Percentiles rank a stretch among this genome's conserved stretches.
These are phyloP conservation scores for Choreutis nemorana DNA, from an alignment of 2,888 invertebrate genomes.

Conservation along the genomic window DNA sequence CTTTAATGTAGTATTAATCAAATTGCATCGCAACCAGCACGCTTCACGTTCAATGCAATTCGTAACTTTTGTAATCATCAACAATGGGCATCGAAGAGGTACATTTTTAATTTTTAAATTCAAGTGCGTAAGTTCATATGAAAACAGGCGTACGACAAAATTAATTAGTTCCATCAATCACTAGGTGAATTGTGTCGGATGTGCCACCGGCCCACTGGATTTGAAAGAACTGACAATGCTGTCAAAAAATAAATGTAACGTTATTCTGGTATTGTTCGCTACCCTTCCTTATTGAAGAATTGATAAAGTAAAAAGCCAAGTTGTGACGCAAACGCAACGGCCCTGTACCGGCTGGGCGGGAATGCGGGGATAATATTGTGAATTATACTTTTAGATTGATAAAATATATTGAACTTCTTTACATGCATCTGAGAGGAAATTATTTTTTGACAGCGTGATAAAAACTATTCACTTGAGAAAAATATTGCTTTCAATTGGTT, in stretches of 20 bases:
- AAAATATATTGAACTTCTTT: too few relatives aligned
- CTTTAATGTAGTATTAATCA: too few relatives aligned
- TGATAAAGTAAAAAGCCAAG: slow-evolving; percentile 19
- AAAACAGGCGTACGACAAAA: slow-evolving; percentile 45
- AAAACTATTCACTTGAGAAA: too few relatives aligned
- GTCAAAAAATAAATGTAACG: slow-evolving; percentile 47
- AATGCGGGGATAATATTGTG: slow-evolving; percentile 49
- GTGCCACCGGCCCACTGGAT: slow-evolving; percentile 41
- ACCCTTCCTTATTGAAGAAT: slow-evolving; percentile 30
- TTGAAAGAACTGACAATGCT: slow-evolving; percentile 28
- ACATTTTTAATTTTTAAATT: slow-evolving; percentile 41
- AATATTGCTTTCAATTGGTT: too few relatives aligned
- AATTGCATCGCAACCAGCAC: too few relatives aligned
- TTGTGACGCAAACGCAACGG: slow-evolving; percentile 34
- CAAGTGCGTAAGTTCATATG: slow-evolving; percentile 28
- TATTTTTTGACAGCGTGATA: too few relatives aligned
- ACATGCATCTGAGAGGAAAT: too few relatives aligned
- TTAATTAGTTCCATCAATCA: slow-evolving; percentile 67
- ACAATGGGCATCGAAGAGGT: too few relatives aligned
- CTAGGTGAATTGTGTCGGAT: slow-evolving; percentile 43
- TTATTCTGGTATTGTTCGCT: slow-evolving; percentile 52
- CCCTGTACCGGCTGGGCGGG: slow-evolving; percentile 36
- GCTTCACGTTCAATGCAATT: too few relatives aligned
- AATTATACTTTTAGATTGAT: too few relatives aligned
- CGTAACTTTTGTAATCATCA: too few relatives aligned